Base-by-base conservation (phyloP, 2,797 vertebrate genomes). In the Argya squamiceps region DNA sequence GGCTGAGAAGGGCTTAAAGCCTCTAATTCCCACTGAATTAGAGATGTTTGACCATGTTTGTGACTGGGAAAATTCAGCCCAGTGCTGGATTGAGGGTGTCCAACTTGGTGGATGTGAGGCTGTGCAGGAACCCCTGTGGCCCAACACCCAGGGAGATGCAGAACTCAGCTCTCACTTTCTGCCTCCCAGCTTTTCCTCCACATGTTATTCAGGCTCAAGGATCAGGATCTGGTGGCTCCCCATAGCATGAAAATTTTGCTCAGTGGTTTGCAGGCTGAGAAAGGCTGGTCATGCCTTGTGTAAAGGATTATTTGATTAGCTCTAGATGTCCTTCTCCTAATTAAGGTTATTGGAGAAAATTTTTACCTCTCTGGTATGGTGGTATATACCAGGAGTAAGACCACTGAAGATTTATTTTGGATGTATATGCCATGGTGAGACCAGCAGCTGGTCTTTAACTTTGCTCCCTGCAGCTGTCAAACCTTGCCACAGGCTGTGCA, bases 1-100 rank as follows among this genome's bases (percentile, higher is more conserved):
- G 41, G 64, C 60, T 64, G 64, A 69, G 63, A 37, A 1, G 85
- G 78, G 81, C 77, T 36, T 15, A 64, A 68, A 92, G 88, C 69
- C 50, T 95, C 58, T 82, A 46, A 83, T 93, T 95, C 94, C 49
- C 58, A 60, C 62, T 49, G 75, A 70, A 78, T 87, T 70, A 55
- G 49, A 63, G 41, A 63, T 49, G 53, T 55, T 56, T 80, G 64
- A 59, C 6, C 6, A 75, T 5, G 1, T 44, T 11, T 74, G 53
- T 1, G 4, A 29, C 68, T 81, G 68, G 0, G 4, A 92, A 92
- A 83, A 69, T 56, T 11, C 24, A 77, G 26, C 44, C 75, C 41
- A 15, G 59, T 1, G 6, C 71, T 56, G 79, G 63, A 26, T 2
- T 0, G 1, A 27, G 69, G 76, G 50, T 34, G 56, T 58, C 49